A percentile compares a stretch with the other conserved stretches of the same genome.
Evolutionary conservation across 2,888 invertebrate species (phyloP).

Genomic region (Tenthredo distinguenda): DNA sequence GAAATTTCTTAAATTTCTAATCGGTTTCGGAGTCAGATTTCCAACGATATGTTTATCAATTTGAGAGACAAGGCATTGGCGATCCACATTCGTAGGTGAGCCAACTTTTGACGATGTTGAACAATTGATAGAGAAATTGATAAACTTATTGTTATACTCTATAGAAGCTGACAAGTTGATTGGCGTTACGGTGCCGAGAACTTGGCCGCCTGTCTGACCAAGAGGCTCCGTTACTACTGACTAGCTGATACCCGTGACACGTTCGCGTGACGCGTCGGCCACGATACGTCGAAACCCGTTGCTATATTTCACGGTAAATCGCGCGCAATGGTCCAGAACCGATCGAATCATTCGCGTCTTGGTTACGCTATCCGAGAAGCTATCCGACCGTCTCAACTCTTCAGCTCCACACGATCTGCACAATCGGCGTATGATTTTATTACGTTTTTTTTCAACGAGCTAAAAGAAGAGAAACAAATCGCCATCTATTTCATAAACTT

Average conservation of each 20-base stretch:
- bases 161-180: constrained; percentile 32
- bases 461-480: background rate
- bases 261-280: constrained; percentile 45
- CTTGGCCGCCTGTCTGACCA: constrained; percentile 32
- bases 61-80: background rate
- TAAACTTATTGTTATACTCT: constrained; percentile 10
- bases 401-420: constrained; percentile 14
- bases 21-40: background rate
- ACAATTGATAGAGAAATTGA: constrained; percentile 37
- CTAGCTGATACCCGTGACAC: constrained; percentile 30
- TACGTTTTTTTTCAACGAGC: background rate
- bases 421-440: background rate
- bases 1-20: background rate
- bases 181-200: background rate
- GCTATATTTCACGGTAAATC: constrained; percentile 71
- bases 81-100: background rate
- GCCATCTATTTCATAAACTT: background rate
- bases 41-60: background rate
- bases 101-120: constrained; percentile 16
- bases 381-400: constrained; percentile 49
- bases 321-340: constrained; percentile 73
- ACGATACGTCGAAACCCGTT: constrained; percentile 39
- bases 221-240: constrained; percentile 29
- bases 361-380: constrained; percentile 62
- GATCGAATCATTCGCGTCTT: constrained; percentile 71